Conservation (phyloP, 2,797 vertebrate species). For the Okamejei kenojei region DNA sequence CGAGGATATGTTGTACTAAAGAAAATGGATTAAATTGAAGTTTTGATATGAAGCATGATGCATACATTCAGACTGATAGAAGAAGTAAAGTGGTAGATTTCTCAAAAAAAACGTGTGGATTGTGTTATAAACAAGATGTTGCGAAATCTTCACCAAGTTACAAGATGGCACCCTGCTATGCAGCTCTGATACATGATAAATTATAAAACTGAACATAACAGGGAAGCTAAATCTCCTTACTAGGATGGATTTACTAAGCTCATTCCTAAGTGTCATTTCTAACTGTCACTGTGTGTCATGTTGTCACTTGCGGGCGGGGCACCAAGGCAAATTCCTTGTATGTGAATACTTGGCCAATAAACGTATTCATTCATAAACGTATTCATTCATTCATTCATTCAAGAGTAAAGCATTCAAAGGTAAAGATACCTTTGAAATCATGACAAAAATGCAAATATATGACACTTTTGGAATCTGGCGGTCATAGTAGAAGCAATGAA, state of each 20-base stretch:
- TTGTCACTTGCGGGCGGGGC: no score
- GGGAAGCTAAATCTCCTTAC: background rate
- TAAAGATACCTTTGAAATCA: background rate
- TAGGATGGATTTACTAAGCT: no score
- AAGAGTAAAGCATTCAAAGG: background rate
- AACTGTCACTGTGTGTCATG: no score
- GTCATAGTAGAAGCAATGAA: background rate
- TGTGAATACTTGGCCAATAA: no score
- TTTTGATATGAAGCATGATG: background rate
- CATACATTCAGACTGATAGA: background rate
- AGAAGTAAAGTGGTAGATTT: background rate
- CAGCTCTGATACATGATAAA: conserved; percentile 11
- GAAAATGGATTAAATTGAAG: background rate
- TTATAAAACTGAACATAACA: background rate
- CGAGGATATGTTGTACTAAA: background rate
- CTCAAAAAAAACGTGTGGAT: background rate
- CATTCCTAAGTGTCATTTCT: no score
- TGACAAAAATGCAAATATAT: background rate
- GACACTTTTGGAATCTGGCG: background rate
- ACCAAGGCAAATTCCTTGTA: no score
- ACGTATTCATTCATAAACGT: no score
- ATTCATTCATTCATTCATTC: no score
- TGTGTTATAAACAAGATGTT: background rate
- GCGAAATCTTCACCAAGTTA: background rate
- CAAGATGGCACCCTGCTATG: no score